Percentiles rank a stretch among this genome's conserved stretches.
These are phyloP conservation scores for Calycopis cecrops DNA, from an alignment of 1,140 invertebrate genomes.

Conservation along the genomic window DNA sequence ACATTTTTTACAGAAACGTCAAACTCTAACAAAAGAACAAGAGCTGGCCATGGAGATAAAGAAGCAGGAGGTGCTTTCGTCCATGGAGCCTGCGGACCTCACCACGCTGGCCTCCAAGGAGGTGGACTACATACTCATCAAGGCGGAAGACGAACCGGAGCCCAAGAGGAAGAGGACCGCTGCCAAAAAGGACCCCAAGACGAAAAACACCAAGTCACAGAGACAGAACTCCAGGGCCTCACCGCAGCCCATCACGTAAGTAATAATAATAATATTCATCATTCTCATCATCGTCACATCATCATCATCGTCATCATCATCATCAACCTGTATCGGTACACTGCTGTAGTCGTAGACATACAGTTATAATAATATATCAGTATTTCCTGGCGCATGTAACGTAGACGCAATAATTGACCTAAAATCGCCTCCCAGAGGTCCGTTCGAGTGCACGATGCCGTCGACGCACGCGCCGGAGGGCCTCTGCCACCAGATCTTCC, in stretches of 20 bases:
- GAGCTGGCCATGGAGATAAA: constrained; percentile 20
- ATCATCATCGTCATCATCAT: no score
- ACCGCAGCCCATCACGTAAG: constrained; percentile 11
- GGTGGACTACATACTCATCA: constrained; percentile 49
- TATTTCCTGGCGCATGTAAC: neutral
- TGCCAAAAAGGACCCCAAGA: constrained; percentile 9
- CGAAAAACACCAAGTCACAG: constrained; percentile 18
- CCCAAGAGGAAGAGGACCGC: neutral
- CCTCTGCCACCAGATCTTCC: constrained; percentile 60
- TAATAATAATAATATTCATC: no score
- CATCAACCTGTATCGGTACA: no score
- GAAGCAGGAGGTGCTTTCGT: constrained; percentile 19
- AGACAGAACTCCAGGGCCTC: constrained; percentile 4
- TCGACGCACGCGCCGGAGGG: constrained; percentile 34
- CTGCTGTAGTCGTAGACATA: no score
- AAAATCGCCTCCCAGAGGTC: constrained; percentile 37
- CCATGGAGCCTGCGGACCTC: constrained; percentile 33
- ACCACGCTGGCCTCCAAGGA: constrained; percentile 35
- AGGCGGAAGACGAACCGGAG: neutral
- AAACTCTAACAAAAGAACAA: constrained; percentile 10
- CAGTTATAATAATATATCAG: no score
- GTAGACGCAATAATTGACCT: neutral
- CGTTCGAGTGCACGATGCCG: constrained; percentile 60
- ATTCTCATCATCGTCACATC: no score
- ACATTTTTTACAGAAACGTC: constrained; percentile 8